Evolutionary conservation across 2,797 vertebrate genomes (phyloP).

Genomic region (Danio albolineatus): DNA sequence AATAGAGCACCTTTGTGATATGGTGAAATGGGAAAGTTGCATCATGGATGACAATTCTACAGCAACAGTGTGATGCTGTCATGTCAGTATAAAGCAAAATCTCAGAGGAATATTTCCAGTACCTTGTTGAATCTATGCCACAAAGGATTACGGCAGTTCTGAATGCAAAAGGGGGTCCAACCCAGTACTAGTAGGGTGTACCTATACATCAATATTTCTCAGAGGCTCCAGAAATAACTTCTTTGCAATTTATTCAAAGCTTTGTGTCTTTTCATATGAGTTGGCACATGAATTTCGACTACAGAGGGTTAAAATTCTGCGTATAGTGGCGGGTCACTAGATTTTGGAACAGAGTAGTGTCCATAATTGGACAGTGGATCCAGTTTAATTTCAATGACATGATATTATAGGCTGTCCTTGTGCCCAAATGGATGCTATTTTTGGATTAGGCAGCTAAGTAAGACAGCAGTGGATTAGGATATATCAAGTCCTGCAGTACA

Average conservation of each 20-base stretch:
- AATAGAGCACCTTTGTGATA: too few relatives aligned
- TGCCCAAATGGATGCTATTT: slow-evolving; percentile 50
- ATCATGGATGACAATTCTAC: too few relatives aligned
- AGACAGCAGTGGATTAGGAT: slow-evolving; percentile 22
- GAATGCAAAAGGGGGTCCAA: too few relatives aligned
- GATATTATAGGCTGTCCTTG: slow-evolving; percentile 42
- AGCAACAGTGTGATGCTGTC: too few relatives aligned
- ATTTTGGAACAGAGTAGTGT: slow-evolving; percentile 6
- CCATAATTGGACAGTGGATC: slow-evolving; percentile 4
- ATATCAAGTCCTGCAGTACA: slow-evolving; percentile 28
- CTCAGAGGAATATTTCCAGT: too few relatives aligned
- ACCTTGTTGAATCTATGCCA: too few relatives aligned
- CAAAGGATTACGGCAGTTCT: too few relatives aligned
- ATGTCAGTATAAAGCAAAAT: too few relatives aligned
- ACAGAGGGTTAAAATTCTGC: neutral
- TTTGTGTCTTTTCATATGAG: neutral
- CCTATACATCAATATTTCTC: too few relatives aligned
- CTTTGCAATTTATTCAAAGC: neutral
- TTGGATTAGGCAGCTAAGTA: slow-evolving; percentile 33
- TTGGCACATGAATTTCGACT: neutral
- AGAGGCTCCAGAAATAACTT: neutral
- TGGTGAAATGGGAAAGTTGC: too few relatives aligned
- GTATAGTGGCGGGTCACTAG: neutral
- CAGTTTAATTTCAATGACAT: slow-evolving; percentile 39
- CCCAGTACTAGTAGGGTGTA: too few relatives aligned